phyloP scores from a whole-genome alignment of 2,113 vertebrate species.

The Sturnus vulgaris region DNA sequence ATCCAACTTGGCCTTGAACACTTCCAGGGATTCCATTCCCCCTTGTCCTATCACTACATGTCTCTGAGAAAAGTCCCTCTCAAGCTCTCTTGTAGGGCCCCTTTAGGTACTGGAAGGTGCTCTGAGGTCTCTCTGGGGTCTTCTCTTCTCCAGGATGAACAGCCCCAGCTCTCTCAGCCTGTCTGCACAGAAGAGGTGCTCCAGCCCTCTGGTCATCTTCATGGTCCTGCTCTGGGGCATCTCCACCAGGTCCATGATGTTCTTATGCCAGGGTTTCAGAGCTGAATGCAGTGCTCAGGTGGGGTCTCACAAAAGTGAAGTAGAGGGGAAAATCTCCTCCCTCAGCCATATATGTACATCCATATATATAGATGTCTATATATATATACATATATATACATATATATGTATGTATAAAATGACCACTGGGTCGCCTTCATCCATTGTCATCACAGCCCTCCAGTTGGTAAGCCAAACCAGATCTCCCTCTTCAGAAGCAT shows the following conservation, averaged over 20 bases:
- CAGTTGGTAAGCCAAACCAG: not conserved
- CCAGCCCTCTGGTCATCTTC: not conserved
- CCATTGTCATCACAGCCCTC: not conserved
- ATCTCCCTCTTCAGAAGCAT: not conserved
- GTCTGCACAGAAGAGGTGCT: not conserved
- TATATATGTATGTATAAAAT: not conserved
- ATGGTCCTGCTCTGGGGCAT: not conserved
- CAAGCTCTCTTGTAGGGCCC: not conserved
- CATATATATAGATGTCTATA: not conserved
- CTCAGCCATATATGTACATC: rapidly evolving
- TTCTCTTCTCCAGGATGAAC: not conserved
- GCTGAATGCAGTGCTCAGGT: not conserved
- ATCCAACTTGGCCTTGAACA: not conserved
- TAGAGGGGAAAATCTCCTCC: not conserved
- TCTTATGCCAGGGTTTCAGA: not conserved
- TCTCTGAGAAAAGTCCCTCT: not conserved
- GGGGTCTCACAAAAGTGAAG: not conserved
- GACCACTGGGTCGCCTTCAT: not conserved
- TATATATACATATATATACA: not conserved
- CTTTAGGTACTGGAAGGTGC: not conserved
- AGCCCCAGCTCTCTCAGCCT: not conserved
- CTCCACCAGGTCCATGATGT: not conserved
- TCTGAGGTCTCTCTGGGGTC: too few species aligned
- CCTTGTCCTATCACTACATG: not conserved
- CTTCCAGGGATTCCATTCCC: not conserved